These are phyloP conservation scores for Threskiornis aethiopicus DNA, from an alignment of 2,797 vertebrate genomes.

Conservation along the genomic window DNA sequence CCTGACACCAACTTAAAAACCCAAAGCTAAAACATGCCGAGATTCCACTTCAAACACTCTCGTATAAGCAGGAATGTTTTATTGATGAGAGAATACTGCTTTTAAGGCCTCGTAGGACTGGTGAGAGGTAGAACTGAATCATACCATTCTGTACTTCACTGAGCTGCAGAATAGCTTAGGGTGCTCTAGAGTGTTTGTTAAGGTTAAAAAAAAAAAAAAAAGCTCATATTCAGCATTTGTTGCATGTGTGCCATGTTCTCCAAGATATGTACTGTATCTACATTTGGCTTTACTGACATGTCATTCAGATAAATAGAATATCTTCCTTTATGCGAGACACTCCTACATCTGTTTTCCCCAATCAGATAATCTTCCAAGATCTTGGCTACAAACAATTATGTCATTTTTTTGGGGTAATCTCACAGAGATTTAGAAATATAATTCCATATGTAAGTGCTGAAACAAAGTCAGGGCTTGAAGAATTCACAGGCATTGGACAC, in stretches of 20 bases:
- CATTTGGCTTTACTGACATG: background rate
- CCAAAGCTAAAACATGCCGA: background rate
- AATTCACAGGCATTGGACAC: background rate
- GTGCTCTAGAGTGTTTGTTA: background rate
- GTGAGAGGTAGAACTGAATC: background rate
- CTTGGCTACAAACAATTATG: background rate
- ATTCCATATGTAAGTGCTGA: background rate
- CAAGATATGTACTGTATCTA: background rate
- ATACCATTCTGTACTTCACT: background rate
- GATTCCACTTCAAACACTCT: background rate
- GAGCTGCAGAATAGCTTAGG: background rate
- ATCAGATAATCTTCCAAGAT: background rate
- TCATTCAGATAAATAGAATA: background rate
- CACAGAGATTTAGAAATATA: background rate
- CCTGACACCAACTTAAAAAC: background rate
- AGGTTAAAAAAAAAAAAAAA: rapidly evolving
- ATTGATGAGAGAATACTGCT: background rate
- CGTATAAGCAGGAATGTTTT: background rate
- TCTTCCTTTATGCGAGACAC: rapidly evolving
- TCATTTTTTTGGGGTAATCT: background rate
- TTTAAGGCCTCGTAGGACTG: background rate
- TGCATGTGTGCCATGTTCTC: background rate
- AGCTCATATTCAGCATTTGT: background rate
- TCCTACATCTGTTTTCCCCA: background rate
- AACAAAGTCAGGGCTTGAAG: background rate